These are phyloP conservation scores for Piliocolobus tephrosceles DNA, from an alignment of 2,113 vertebrate species.

Conservation along the genomic window DNA sequence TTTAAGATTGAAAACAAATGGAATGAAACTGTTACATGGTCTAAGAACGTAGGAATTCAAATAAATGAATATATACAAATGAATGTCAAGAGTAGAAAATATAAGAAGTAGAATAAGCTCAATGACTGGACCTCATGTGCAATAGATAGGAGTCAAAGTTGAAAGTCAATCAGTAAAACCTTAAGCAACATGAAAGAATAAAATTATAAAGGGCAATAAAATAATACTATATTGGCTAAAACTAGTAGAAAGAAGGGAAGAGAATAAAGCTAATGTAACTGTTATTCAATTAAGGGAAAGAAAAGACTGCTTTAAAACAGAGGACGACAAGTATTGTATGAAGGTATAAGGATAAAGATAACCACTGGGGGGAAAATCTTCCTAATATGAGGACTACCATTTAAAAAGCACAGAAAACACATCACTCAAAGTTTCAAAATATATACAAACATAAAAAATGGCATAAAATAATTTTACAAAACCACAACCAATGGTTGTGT, in stretches of 20 bases:
- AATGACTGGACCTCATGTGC: neutral
- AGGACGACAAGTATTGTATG: neutral
- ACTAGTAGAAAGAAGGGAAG: neutral
- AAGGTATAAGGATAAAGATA: neutral
- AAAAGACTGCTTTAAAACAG: constrained; percentile 8
- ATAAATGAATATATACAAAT: neutral
- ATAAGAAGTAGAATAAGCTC: constrained; percentile 6
- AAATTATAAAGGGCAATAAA: constrained; percentile 35
- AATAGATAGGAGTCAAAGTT: neutral
- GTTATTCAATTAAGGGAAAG: constrained; percentile 12
- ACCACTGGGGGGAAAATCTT: neutral
- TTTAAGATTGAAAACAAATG: constrained; percentile 23
- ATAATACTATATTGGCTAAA: constrained; percentile 4
- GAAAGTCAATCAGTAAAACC: constrained; percentile 33
- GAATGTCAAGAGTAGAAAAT: neutral
- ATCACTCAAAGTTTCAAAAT: neutral
- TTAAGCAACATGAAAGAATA: neutral
- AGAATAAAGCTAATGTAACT: constrained; percentile 8
- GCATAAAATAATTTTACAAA: constrained; percentile 24
- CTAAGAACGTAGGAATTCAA: neutral
- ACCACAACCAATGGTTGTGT: neutral
- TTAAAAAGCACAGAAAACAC: constrained; percentile 41
- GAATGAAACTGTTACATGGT: neutral
- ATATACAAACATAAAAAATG: neutral
- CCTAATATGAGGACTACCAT: neutral